Evolutionary conservation across 2,113 vertebrate species (phyloP), one percentile per base, ranked within the genome.

Genomic region (Leptobrachium leishanense): DNA sequence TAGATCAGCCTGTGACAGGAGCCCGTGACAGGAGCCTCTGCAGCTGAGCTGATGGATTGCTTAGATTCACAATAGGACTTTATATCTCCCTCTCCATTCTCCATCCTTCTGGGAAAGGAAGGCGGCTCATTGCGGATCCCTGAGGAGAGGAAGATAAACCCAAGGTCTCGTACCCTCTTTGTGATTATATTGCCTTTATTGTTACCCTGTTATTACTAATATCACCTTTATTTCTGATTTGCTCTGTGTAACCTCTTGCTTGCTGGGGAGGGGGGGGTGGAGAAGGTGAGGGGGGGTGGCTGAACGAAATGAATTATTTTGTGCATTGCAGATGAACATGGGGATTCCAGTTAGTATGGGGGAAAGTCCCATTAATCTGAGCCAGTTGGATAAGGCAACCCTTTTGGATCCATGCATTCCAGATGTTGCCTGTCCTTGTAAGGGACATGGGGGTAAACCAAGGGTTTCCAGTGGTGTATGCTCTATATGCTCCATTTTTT

Each of bases 21-120:
- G 42, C 71, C 67, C 13, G 62, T 44, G 46, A 20, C 63, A 43
- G 67, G 11, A 43, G 42, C 71, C 67, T 74, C 85, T 76, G 74
- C 72, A 81, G 82, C 72, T 68, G 75, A 11, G 77, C 74, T 84
- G 84, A 87, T 89, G 83, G 83, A 89, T 86, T 85, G 67, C 81
- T 85, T 73, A 64, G 31, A 76, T 50, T 50, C 46, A 50, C 4
- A 50, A 70, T 75, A 20, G 68, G 63, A 74, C 74, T 88, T 85
- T 67, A 67, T 84, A 86, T 85, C 85, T 87, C 85, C 84, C 84
- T 77, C 20, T 31, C 20, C 20, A 31, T 31, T 31, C 20, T 31
- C 82, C 76, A 76, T 68, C 64, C 6, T 39, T 50, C 11, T 50
- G 43, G 5, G 63, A 13, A 46, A 53, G 67, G 50, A 9, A 41